Percentiles rank a stretch among this genome's conserved stretches.
These are phyloP conservation scores for Psittacula derbiana DNA, from an alignment of 2,797 vertebrate genomes.

Conservation along the genomic window DNA sequence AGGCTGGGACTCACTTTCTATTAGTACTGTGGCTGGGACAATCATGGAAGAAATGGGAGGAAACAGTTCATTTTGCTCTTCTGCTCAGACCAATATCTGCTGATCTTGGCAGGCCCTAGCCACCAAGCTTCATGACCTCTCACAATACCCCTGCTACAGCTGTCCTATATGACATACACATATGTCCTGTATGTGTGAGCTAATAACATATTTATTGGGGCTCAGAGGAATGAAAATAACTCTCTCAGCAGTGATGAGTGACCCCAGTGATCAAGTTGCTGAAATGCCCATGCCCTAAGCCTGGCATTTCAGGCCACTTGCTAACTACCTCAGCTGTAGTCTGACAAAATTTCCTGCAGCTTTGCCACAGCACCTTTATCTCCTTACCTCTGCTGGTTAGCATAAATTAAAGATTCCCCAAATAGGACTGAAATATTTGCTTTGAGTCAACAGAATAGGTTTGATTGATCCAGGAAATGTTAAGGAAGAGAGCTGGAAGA, in stretches of 20 bases:
- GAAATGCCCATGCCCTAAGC: neutral
- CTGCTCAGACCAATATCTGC: neutral
- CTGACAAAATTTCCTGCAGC: neutral
- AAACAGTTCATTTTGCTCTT: neutral
- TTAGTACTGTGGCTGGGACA: neutral
- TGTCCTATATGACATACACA: neutral
- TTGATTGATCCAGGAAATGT: neutral
- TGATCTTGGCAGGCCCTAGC: neutral
- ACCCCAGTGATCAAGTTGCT: neutral
- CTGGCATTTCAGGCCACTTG: neutral
- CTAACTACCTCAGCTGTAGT: neutral
- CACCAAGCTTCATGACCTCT: neutral
- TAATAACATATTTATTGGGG: neutral
- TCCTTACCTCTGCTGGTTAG: neutral
- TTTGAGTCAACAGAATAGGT: neutral
- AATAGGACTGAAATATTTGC: neutral
- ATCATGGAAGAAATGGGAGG: neutral
- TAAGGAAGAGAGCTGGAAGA: neutral
- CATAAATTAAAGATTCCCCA: neutral
- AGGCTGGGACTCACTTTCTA: neutral
- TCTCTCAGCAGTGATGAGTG: neutral
- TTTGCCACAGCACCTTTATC: neutral
- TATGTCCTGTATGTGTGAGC: neutral
- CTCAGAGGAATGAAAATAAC: neutral
- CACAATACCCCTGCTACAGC: neutral